Evolutionary conservation across 2,113 vertebrate species (phyloP).

Genomic region (Atherinomorus stipes): DNA sequence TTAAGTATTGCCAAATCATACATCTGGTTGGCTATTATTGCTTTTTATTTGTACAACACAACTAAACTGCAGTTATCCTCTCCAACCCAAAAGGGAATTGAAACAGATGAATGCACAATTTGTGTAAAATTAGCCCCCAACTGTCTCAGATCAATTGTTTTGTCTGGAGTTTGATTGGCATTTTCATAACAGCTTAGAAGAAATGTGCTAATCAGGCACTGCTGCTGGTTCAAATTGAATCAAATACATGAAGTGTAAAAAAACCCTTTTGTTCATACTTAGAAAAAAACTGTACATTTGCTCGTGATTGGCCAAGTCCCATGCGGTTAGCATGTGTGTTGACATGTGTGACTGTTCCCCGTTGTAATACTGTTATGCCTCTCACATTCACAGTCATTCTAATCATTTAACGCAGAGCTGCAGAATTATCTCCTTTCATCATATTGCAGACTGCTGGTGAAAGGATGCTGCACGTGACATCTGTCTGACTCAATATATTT

Average conservation of each 20-base stretch:
- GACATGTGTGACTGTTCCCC: constrained; percentile 1
- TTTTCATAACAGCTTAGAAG: too few species aligned
- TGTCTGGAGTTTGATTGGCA: not conserved
- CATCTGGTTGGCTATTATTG: too few species aligned
- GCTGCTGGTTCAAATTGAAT: too few species aligned
- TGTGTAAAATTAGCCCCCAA: not conserved
- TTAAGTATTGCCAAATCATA: too few species aligned
- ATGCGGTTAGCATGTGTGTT: not conserved
- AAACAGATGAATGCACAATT: too few species aligned
- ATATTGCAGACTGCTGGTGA: constrained; percentile 12
- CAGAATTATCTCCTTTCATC: constrained; percentile 31
- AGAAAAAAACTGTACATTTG: not conserved
- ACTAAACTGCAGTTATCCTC: too few species aligned
- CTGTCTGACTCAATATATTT: constrained; percentile 56
- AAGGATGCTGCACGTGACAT: constrained; percentile 40
- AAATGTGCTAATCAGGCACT: too few species aligned
- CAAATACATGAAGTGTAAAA: not conserved
- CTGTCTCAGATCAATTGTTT: not conserved
- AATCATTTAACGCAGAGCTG: constrained; percentile 28
- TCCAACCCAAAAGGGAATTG: too few species aligned
- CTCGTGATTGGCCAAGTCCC: not conserved
- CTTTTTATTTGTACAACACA: too few species aligned
- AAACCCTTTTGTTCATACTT: not conserved
- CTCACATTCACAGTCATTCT: constrained; percentile 19
- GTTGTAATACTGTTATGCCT: not conserved